These are phyloP conservation scores for Channa argus DNA, from an alignment of 2,113 vertebrate species.

Conservation along the genomic window DNA sequence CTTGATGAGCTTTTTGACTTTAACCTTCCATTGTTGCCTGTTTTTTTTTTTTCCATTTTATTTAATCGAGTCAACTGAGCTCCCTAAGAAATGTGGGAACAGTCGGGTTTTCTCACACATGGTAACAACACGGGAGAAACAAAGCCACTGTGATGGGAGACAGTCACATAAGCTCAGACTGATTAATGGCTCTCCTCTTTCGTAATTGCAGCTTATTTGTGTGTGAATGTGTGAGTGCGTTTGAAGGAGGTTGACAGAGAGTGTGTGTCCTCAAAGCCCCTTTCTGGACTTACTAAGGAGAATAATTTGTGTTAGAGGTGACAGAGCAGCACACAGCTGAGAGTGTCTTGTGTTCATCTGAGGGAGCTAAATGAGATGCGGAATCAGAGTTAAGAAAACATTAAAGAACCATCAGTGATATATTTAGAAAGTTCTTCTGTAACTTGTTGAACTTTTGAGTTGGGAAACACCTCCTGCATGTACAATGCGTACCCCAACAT, in stretches of 20 bases:
- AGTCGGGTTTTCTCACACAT: slow-evolving; percentile 59
- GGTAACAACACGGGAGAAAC: slow-evolving; percentile 58
- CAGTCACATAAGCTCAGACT: slow-evolving; percentile 52
- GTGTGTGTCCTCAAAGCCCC: slow-evolving; percentile 40
- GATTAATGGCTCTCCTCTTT: slow-evolving; percentile 66
- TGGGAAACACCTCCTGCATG: not conserved
- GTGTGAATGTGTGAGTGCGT: slow-evolving; percentile 1
- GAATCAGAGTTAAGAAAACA: slow-evolving; percentile 41
- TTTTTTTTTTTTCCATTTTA: slow-evolving; percentile 37
- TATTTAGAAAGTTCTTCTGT: slow-evolving; percentile 15
- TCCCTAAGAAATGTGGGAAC: slow-evolving; percentile 42
- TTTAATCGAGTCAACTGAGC: slow-evolving; percentile 43
- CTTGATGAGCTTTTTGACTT: slow-evolving; percentile 19
- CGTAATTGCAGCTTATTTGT: slow-evolving; percentile 73
- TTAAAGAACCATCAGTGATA: slow-evolving; percentile 28
- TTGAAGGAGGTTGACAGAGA: not conserved
- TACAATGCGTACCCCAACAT: not conserved
- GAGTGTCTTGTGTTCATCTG: slow-evolving; percentile 46
- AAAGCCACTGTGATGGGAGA: slow-evolving; percentile 67
- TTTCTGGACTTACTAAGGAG: slow-evolving; percentile 64
- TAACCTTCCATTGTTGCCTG: not conserved
- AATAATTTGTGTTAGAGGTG: slow-evolving; percentile 58
- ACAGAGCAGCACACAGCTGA: slow-evolving; percentile 56
- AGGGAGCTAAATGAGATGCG: slow-evolving; percentile 48
- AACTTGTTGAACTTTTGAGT: slow-evolving; percentile 9